Evolutionary conservation across 2,797 vertebrate genomes (phyloP).

Genomic region (Oreonectes daqikongensis): DNA sequence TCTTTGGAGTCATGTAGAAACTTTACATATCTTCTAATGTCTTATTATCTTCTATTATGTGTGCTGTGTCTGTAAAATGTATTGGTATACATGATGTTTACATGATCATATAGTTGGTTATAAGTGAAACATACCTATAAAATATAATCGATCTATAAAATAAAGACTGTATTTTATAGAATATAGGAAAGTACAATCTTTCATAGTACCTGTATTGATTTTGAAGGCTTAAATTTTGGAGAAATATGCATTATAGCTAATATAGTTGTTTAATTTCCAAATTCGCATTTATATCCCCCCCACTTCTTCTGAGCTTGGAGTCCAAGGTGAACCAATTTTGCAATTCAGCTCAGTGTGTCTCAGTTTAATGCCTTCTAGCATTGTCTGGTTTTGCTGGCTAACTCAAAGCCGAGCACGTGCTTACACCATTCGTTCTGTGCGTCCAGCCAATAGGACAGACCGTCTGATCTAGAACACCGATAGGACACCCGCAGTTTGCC

Average conservation of each 20-base stretch:
- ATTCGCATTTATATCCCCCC: constrained; percentile 5
- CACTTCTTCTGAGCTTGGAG: constrained; percentile 16
- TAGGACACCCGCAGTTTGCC: constrained; percentile 67
- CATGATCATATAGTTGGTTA: background rate
- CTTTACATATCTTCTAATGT: background rate
- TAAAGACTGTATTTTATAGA: no score
- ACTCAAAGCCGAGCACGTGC: constrained; percentile 44
- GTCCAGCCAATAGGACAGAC: constrained; percentile 53
- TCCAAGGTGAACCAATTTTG: constrained; percentile 25
- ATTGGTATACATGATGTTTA: background rate
- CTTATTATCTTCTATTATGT: background rate
- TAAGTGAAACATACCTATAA: background rate
- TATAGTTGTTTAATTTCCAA: constrained; percentile 16
- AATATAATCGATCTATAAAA: no score
- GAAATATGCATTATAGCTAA: background rate
- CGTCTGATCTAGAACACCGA: constrained; percentile 67
- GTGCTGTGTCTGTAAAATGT: background rate
- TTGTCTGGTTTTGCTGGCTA: constrained; percentile 37
- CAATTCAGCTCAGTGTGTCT: constrained; percentile 24
- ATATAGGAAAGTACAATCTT: background rate
- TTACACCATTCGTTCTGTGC: constrained; percentile 37
- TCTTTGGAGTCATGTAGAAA: background rate
- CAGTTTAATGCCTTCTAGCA: constrained; percentile 36
- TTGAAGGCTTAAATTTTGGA: background rate
- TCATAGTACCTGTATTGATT: background rate